Evolutionary conservation across 2,797 vertebrate genomes (phyloP).

Genomic region (Channa striata): DNA sequence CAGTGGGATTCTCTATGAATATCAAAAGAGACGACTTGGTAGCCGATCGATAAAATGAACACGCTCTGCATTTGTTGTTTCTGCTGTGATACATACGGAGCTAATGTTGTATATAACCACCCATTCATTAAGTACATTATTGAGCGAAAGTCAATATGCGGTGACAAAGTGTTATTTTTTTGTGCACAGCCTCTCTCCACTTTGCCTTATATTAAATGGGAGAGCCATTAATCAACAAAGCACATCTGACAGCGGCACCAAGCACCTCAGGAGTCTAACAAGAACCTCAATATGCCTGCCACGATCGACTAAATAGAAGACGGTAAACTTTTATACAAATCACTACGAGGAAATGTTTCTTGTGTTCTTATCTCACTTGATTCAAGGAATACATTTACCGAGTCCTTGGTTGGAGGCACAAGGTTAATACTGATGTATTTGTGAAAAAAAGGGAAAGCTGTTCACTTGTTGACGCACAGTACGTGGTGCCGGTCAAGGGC

Average conservation of each 20-base stretch:
- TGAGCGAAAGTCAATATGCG: conserved; percentile 69
- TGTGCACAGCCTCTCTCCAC: conserved; percentile 54
- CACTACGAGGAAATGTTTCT: conserved; percentile 3
- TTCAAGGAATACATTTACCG: neutral
- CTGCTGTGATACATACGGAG: conserved; percentile 20
- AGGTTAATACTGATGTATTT: conserved; percentile 35
- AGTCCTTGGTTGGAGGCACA: conserved; percentile 16
- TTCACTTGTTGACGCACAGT: conserved; percentile 29
- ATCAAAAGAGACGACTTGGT: conserved; percentile 14
- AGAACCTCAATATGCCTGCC: conserved; percentile 59
- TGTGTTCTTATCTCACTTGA: neutral
- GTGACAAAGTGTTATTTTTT: conserved; percentile 59
- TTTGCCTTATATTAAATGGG: conserved; percentile 68
- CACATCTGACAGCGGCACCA: conserved; percentile 63
- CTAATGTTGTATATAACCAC: conserved; percentile 57
- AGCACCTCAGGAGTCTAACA: conserved; percentile 67
- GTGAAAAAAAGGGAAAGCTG: neutral
- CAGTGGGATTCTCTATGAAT: conserved; percentile 27
- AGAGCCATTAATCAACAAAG: conserved; percentile 78
- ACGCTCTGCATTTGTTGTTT: conserved; percentile 17
- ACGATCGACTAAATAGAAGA: conserved; percentile 27
- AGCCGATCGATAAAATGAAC: conserved; percentile 49
- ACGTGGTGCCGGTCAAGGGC: conserved; percentile 22
- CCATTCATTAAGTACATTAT: conserved; percentile 69
- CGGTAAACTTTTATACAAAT: neutral